Evolutionary conservation across 2,888 invertebrate genomes (phyloP), one percentile per base, ranked within the genome.

Genomic region (Lathronympha strigana): DNA sequence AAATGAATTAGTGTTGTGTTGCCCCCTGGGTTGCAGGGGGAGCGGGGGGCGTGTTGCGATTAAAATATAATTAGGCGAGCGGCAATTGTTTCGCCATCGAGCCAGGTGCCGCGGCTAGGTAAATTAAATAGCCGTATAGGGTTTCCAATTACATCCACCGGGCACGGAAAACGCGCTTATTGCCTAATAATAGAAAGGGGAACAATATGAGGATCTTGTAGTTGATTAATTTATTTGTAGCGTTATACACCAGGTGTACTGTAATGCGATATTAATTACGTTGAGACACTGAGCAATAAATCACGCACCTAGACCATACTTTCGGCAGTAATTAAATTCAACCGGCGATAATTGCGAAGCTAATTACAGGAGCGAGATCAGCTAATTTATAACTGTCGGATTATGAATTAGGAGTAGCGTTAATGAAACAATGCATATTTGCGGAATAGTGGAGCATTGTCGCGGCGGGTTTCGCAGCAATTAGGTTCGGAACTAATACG

Each of bases 21-120:
- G 73, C 47, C 67, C 71, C 71, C 72, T 72, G 69, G 75, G 72
- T 19, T n/a, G 57, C 57, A 76, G 76, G 70, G 78, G 25, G 63
- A 76, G 76, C 70, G 78, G 78, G 81, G 81, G 81, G 82, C 78
- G 77, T 80, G 85, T 86, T 84, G 85, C 88, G 89, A 91, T 92
- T 92, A 91, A 92, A 91, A 90, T 88, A 92, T 91, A 91, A 92
- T 91, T 91, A 92, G 90, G 87, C 86, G 84, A 82, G 79, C 80
- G 85, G 88, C 89, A 89, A 92, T 92, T 88, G 90, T 91, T 90
- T 91, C 86, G 82, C 87, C 87, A 90, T 91, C 86, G 88, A 82
- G 86, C 82, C 91, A 91, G 90, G 90, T 90, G 90, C 85, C 80
- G 81, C 80, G 80, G 79, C 86, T 85, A 88, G 87, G 88, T 88